Base-by-base conservation (phyloP, 2,888 invertebrate genomes). In the Druceiella hillmani region DNA sequence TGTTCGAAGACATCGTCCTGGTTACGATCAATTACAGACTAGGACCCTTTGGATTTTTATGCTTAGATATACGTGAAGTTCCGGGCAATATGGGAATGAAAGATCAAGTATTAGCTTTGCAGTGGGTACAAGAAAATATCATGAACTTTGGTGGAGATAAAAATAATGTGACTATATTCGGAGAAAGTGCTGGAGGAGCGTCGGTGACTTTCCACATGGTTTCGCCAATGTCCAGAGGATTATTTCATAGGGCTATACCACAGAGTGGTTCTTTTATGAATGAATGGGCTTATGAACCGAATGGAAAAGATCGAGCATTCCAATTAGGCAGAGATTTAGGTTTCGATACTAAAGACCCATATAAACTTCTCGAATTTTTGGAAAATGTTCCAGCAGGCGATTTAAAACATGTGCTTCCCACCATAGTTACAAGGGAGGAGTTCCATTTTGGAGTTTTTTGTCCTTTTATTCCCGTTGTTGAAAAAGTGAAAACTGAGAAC, bases 11-110 rank as follows among this genome's bases (percentile, higher is more conserved):
- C 48, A 67, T 87, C 2, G 57, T 87, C 5, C 66, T 83, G 6
- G 83, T 86, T 1, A 76, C 78, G 4, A 72, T 77, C 1, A 86
- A 86, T 54, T 86, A 79, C 52, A 75, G 86, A 59, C 64, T 82
- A 45, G 81, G 81, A 46, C 60, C 66, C 27, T n/a, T n/a, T n/a
- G n/a, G n/a, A n/a, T n/a, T n/a, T n/a, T n/a, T n/a, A n/a, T n/a
- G n/a, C n/a, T n/a, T n/a, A n/a, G n/a, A n/a, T n/a, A n/a, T n/a
- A n/a, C n/a, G n/a, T n/a, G n/a, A n/a, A n/a, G n/a, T n/a, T n/a
- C 74, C 76, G 0, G 76, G 76, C 3, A 76, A 76, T 51, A 63
- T 65, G 38, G 75, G 74, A 2, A 56, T 76, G 24, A 76, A 76
- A 50, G 76, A 76, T 56, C 76, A 76, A 47, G 49, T 7, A 47